Conservation (phyloP, 2,113 vertebrate genomes). For the Tichodroma muraria region DNA sequence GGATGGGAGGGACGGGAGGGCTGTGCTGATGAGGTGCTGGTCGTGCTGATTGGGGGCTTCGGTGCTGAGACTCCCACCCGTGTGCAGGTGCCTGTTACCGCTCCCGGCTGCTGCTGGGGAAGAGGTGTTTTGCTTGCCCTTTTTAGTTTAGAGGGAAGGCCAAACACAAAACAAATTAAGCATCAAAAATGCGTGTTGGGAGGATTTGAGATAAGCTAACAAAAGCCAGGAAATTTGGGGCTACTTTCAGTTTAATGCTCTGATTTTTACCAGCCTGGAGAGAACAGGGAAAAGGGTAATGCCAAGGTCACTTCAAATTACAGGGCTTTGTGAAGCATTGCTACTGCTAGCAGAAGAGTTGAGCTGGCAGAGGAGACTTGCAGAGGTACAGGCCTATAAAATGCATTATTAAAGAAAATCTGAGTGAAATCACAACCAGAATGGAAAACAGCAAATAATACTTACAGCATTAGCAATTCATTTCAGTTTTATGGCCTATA, state of each 20-base stretch:
- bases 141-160: neutral
- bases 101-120: neutral
- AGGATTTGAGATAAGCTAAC: neutral
- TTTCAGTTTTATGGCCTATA: slow-evolving; percentile 43
- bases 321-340: neutral
- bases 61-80: neutral
- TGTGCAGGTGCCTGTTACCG: neutral
- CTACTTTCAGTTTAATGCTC: neutral
- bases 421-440: slow-evolving; percentile 32
- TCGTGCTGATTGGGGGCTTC: neutral
- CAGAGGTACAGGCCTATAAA: slow-evolving; percentile 35
- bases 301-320: slow-evolving; percentile 36
- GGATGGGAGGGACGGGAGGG: neutral
- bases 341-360: neutral
- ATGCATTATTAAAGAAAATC: slow-evolving; percentile 54
- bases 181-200: neutral
- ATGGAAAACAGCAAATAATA: slow-evolving; percentile 51
- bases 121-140: neutral
- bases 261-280: neutral
- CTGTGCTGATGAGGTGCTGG: neutral
- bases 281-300: slow-evolving; percentile 1
- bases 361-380: neutral
- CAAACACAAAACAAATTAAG: neutral
- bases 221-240: neutral
- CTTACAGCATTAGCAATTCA: slow-evolving; percentile 35